phyloP scores from a whole-genome alignment of 2,113 vertebrate genomes.

The Semicossyphus pulcher region DNA sequence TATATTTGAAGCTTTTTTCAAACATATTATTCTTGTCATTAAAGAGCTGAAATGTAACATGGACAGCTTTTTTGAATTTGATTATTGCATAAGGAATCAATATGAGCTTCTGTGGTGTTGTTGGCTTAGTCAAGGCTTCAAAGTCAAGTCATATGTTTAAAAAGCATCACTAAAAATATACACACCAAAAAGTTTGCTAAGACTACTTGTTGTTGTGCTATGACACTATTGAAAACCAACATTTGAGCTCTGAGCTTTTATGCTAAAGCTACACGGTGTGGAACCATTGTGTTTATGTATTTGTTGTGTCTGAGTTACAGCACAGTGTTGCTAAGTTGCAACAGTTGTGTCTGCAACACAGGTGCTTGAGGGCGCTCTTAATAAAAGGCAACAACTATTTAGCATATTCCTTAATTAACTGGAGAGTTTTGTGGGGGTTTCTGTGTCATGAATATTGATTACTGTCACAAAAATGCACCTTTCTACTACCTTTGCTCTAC shows the following conservation, averaged over 20 bases:
- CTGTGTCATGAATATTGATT: not conserved
- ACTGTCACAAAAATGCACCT: not conserved
- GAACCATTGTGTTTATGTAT: not conserved
- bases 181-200: constrained; percentile 7
- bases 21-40: constrained; percentile 3
- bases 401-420: not conserved
- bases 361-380: not conserved
- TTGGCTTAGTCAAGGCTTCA: not conserved
- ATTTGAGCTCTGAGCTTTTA: not conserved
- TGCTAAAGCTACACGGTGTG: constrained; percentile 13
- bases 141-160: not conserved
- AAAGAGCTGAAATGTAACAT: constrained; percentile 7
- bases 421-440: not conserved
- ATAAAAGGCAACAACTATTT: not conserved
- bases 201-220: not conserved
- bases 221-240: constrained; percentile 3
- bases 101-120: constrained; percentile 3
- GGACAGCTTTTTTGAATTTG: not conserved
- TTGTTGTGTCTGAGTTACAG: not conserved
- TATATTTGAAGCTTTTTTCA: constrained; percentile 5
- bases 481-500: not conserved
- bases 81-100: constrained; percentile 16
- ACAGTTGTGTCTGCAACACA: constrained; percentile 2
- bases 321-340: constrained; percentile 5
- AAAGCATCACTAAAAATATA: constrained; percentile 19